Evolutionary conservation across 1,140 invertebrate species (phyloP), one percentile per base, ranked within the genome.

Genomic region (Penaeus indicus): DNA sequence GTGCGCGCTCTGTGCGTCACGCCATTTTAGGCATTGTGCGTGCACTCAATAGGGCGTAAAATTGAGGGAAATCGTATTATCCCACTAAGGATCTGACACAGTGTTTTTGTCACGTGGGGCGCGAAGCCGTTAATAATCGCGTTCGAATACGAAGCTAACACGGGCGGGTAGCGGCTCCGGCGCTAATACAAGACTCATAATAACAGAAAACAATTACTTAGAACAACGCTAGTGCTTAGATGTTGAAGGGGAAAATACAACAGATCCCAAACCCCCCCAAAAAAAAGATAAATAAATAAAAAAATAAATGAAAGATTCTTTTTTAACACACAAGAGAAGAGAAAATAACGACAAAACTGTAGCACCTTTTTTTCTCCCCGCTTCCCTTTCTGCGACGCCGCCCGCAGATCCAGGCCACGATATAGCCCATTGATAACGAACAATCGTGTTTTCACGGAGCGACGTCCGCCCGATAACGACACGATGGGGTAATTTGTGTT

Each of bases 41-140:
- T 72, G 63, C 72, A 75, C 72, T 77, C 69, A 80, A 62, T 85
- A 77, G 84, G 77, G 84, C 84, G 67, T 67, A 85, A 85, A 85
- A 85, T 85, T 85, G 72, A 32, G 69, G 84, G 77, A 84, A 77
- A 77, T 85, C 47, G 72, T 60, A 85, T 85, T 85, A 77, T 67
- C 84, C 38, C 32, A 61, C 47, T 22, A 22, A 27, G 67, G 84
- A 75, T 72, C 77, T 85, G 84, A 77, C 84, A 85, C 32, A 85
- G 47, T 85, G 84, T 85, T 85, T 85, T 85, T 85, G 84, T 85
- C 84, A 85, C 47, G 21, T 25, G 10, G 84, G 62, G 69, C 63
- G 84, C n/a, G 84, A 77, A 62, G 69, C 84, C 84, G 84, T 85
- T 85, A 85, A 85, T 85, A 85, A 85, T 61, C 62, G 69, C 62